Percentiles rank a stretch among this genome's conserved stretches.
phyloP scores from a whole-genome alignment of 1,140 invertebrate genomes.

The Brachionus koreanus region DNA sequence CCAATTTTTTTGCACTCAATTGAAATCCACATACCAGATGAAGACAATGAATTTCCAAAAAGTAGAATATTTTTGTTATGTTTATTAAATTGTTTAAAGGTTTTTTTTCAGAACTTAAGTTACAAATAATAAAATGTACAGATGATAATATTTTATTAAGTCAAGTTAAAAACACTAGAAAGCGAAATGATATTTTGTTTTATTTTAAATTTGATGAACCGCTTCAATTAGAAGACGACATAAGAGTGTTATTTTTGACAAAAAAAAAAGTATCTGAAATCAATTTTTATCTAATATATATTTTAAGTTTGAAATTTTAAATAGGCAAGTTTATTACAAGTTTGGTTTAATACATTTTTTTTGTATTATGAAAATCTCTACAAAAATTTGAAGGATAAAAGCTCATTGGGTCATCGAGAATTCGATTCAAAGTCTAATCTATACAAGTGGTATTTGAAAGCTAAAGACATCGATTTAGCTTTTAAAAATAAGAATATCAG shows the following conservation, averaged over 20 bases:
- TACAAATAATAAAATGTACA: background rate
- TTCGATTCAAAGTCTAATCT: background rate
- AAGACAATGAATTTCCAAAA: conserved; percentile 4
- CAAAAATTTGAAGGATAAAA: background rate
- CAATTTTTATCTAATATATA: background rate
- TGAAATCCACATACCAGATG: background rate
- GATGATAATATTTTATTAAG: background rate
- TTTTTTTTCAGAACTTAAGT: background rate
- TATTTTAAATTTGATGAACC: background rate
- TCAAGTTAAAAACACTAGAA: background rate
- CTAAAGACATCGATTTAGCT: conserved; percentile 16
- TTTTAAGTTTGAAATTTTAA: background rate
- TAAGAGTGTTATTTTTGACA: conserved; percentile 6
- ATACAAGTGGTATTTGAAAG: background rate
- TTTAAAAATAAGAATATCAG: conserved; percentile 32
- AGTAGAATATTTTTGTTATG: background rate
- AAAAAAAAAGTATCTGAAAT: background rate
- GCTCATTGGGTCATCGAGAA: background rate
- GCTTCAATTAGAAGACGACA: background rate
- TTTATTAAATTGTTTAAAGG: background rate
- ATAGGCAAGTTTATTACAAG: background rate
- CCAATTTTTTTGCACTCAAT: background rate
- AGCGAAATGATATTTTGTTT: background rate
- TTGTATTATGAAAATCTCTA: background rate
- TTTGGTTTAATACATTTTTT: conserved; percentile 41